Base-by-base conservation (phyloP, 2,888 invertebrate species). In the Oscheius myriophilus region DNA sequence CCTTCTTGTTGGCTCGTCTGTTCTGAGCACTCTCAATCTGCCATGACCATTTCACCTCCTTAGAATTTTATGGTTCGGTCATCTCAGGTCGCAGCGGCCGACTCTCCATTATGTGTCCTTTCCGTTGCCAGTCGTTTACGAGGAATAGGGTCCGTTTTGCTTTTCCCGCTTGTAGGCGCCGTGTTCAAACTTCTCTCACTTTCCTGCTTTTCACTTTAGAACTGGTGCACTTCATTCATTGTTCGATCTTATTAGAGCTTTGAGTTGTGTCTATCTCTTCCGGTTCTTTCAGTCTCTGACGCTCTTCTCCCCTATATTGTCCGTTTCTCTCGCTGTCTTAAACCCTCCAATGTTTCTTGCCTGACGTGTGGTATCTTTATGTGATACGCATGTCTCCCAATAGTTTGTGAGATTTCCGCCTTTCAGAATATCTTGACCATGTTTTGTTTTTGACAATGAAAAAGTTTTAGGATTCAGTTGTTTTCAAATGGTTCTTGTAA, bases 131-230 rank as follows among this genome's bases (percentile, higher is more conserved):
- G 61, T 49, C 49, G 61, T 61, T 61, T 49, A 18, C 18, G 39
- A 49, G 18, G 46, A 61, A 61, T 61, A 61, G 46, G 61, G 61
- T 61, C 61, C 46, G 49, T 49, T 61, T 49, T 42, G 46, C 33
- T 49, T 61, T 61, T 46, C 26, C 33, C 61, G 61, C 61, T 61
- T 61, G 18, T 61, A 45, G 46, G 61, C 46, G 26, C 45, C 33
- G 33, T 33, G 33, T 33, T 33, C 33, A 33, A 33, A 6, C 33
- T 9, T 16, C 61, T 52, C 53, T 63, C 63, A 63, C 63, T 63
- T 63, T 12, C n/a, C n/a, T 16, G 41, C 42, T 61, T 57, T 46
- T 61, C 63, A 63, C 63, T 63, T 46, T 63, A 63, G 63, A 63
- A 61, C 49, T 46, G 49, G 46, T 46, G 49, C 49, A 18, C 49